Percentiles rank a stretch among this genome's conserved stretches.
These are phyloP conservation scores for Cybosia mesomella DNA, from an alignment of 2,888 invertebrate species.

Conservation along the genomic window DNA sequence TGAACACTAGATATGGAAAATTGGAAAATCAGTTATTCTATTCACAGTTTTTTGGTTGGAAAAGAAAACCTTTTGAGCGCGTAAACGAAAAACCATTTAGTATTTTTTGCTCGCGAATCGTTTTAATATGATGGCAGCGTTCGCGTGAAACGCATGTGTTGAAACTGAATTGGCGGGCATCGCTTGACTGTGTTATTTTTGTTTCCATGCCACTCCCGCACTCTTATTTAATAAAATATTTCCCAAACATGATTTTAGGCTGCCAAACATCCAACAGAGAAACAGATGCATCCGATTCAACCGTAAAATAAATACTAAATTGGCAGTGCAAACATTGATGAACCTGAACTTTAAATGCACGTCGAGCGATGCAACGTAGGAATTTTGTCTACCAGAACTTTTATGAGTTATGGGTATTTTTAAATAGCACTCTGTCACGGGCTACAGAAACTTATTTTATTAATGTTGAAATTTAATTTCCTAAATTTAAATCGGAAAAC, in stretches of 20 bases:
- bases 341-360: background rate
- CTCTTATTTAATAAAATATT: conserved; percentile 76
- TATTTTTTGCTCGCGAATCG: conserved; percentile 52
- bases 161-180: conserved; percentile 67
- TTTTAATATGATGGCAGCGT: conserved; percentile 66
- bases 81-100: conserved; percentile 23
- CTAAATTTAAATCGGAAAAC: too few relatives aligned
- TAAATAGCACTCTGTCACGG: too few relatives aligned
- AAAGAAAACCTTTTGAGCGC: conserved; percentile 43
- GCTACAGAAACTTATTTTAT: too few relatives aligned
- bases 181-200: conserved; percentile 79
- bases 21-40: conserved; percentile 39
- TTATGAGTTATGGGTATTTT: background rate
- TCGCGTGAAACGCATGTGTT: conserved; percentile 67
- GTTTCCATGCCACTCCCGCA: conserved; percentile 65
- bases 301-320: conserved; percentile 30
- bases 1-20: conserved; percentile 25
- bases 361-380: too few relatives aligned
- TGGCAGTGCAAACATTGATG: conserved; percentile 23
- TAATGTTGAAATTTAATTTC: too few relatives aligned
- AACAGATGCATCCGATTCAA: conserved; percentile 9
- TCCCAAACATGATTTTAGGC: conserved; percentile 46
- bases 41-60: conserved; percentile 46
- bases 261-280: conserved; percentile 14
- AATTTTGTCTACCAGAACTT: background rate